Percentiles rank a stretch among this genome's conserved stretches.
These are phyloP conservation scores for Lepidurus arcticus DNA, from an alignment of 1,140 invertebrate species.

Conservation along the genomic window DNA sequence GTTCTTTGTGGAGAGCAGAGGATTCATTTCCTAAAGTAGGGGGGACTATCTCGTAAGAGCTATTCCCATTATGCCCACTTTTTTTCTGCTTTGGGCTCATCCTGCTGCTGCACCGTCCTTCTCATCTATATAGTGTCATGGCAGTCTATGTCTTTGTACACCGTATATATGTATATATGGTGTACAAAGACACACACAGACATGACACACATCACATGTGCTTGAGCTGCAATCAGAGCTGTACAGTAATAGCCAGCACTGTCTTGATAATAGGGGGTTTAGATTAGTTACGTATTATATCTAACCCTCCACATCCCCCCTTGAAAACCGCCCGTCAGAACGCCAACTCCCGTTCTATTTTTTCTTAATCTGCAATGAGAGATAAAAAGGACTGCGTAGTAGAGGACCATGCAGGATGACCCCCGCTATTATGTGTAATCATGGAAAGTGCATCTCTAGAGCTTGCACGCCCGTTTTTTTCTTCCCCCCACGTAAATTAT, in stretches of 20 bases:
- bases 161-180: neutral
- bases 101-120: neutral
- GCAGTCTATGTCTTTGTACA: neutral
- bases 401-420: neutral
- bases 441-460: neutral
- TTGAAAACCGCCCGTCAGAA: neutral
- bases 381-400: neutral
- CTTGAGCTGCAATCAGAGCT: conserved; percentile 18
- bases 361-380: conserved; percentile 7
- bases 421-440: conserved; percentile 19
- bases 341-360: neutral
- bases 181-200: neutral
- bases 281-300: conserved; percentile 7
- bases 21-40: conserved; percentile 22
- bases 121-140: neutral
- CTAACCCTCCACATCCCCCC: neutral
- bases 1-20: conserved; percentile 12
- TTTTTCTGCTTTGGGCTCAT: neutral
- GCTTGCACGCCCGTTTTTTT: neutral
- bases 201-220: neutral
- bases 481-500: neutral
- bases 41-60: conserved; percentile 18
- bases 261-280: conserved; percentile 11
- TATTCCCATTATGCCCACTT: neutral
- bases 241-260: neutral